Evolutionary conservation across 2,888 invertebrate genomes (phyloP).

Genomic region (Amblyjoppa fuscipennis): DNA sequence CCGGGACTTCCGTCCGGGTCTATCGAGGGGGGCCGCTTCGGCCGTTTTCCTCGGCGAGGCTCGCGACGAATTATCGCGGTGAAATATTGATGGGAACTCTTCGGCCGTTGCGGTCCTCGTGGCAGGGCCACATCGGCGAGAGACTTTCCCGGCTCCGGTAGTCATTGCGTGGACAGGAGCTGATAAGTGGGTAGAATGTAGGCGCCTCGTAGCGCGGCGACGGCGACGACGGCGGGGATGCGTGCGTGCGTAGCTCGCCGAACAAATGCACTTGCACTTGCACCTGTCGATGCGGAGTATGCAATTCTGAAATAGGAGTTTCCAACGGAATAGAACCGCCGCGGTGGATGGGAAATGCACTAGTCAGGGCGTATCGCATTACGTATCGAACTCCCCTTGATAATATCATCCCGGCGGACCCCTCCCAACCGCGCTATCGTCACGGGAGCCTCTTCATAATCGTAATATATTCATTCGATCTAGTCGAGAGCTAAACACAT

Average conservation of each 20-base stretch:
- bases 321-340: conserved; percentile 18
- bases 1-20: conserved; percentile 47
- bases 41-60: conserved; percentile 26
- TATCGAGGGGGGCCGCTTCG: not conserved
- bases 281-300: conserved; percentile 44
- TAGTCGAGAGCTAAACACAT: conserved; percentile 17
- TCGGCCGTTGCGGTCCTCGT: conserved; percentile 13
- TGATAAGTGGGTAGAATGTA: conserved; percentile 43
- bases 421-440: not conserved
- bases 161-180: conserved; percentile 53
- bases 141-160: conserved; percentile 42
- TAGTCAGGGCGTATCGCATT: conserved; percentile 26
- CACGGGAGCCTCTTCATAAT: conserved; percentile 1
- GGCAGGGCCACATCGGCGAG: conserved; percentile 8
- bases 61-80: conserved; percentile 78
- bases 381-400: conserved; percentile 24
- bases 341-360: conserved; percentile 19
- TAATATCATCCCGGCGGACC: conserved; percentile 44
- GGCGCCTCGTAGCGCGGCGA: not conserved
- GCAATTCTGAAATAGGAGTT: conserved; percentile 48
- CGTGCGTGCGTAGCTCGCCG: conserved; percentile 35
- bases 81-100: conserved; percentile 76
- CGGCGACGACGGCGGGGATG: conserved; percentile 17
- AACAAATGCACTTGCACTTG: conserved; percentile 54
- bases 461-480: conserved; percentile 47